Evolutionary conservation across 2,113 vertebrate species (phyloP).

Genomic region (Ammospiza caudacuta): DNA sequence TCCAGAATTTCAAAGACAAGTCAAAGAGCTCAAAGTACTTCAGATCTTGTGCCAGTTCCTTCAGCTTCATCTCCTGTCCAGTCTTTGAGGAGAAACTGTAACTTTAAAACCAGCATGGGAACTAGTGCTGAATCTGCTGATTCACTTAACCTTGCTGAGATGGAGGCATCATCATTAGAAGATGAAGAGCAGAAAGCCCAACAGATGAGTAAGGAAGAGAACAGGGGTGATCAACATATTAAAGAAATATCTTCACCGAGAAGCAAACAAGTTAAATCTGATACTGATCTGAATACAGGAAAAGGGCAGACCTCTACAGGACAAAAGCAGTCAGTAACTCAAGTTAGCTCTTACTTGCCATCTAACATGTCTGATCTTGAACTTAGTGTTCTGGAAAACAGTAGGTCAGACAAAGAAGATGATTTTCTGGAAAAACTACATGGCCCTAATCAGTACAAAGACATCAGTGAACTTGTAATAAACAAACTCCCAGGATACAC

Average conservation of each 20-base stretch:
- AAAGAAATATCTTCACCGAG: neutral
- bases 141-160: neutral
- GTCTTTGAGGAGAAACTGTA: constrained; percentile 60
- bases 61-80: constrained; percentile 78
- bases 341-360: constrained; percentile 66
- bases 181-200: neutral
- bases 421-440: constrained; percentile 72
- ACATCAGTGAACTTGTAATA: constrained; percentile 86
- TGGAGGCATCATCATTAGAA: neutral
- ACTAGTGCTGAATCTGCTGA: constrained; percentile 65
- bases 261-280: neutral
- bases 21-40: constrained; percentile 35
- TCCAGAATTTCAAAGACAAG: constrained; percentile 50
- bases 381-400: constrained; percentile 41
- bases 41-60: constrained; percentile 70
- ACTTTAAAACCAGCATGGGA: constrained; percentile 55
- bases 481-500: constrained; percentile 91
- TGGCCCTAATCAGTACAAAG: constrained; percentile 77
- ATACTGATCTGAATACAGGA: neutral
- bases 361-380: constrained; percentile 64
- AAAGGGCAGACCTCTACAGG: constrained; percentile 34
- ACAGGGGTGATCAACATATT: neutral
- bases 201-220: neutral
- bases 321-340: constrained; percentile 56
- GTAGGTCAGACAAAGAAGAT: constrained; percentile 43